Conservation (phyloP, 2,797 vertebrate species). For the Trachops cirrhosus region DNA sequence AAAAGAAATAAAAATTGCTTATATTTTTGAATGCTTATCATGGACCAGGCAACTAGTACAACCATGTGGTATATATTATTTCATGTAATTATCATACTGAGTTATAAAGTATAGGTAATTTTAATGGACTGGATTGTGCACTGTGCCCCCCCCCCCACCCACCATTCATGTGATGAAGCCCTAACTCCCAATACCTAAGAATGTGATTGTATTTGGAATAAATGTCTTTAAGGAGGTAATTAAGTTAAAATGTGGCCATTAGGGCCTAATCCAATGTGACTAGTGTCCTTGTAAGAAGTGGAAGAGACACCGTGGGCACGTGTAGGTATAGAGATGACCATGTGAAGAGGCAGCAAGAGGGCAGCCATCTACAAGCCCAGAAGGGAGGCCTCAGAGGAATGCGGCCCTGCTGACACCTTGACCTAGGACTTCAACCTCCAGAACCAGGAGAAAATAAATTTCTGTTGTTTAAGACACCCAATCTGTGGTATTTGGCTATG, state of each 20-base stretch:
- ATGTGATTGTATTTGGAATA: not conserved
- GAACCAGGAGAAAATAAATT: not conserved
- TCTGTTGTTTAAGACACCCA: not conserved
- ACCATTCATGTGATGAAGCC: not conserved
- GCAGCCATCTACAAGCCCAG: not conserved
- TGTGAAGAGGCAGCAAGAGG: not conserved
- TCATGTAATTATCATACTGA: not conserved
- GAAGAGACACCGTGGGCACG: not conserved
- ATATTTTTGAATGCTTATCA: not conserved
- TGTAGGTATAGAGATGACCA: not conserved
- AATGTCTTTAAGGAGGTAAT: not conserved
- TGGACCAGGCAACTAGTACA: not conserved
- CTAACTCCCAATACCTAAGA: not conserved
- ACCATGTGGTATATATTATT: not conserved
- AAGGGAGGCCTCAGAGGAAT: not conserved
- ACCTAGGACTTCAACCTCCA: not conserved
- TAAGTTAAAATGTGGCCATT: not conserved
- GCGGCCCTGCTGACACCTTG: not conserved
- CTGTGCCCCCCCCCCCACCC: rapidly evolving
- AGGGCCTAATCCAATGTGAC: not conserved
- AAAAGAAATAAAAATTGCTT: not conserved
- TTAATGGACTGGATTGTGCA: not conserved
- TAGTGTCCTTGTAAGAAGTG: not conserved
- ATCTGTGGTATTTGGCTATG: not conserved
- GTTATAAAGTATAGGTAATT: not conserved